Base-by-base conservation (phyloP, 2,113 vertebrate genomes). In the Zosterops borbonicus region DNA sequence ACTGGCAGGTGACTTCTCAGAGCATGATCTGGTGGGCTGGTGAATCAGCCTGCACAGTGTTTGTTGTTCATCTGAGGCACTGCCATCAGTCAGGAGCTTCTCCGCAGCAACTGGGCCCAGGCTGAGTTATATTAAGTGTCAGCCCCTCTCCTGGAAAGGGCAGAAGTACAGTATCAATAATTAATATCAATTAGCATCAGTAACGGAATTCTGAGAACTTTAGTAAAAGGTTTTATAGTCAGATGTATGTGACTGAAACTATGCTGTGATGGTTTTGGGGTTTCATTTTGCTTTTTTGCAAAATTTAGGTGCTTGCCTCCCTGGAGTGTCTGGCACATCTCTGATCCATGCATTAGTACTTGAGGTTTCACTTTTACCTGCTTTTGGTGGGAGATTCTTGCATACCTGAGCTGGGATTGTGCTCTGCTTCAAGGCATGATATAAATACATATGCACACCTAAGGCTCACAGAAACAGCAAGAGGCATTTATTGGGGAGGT, bases 181-280 rank as follows among this genome's bases (percentile, higher is more conserved):
- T 47, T 75, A 44, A 24, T 60, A 64, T 15, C 35, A 64, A 58
- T 69, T 86, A 81, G 28, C 42, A 63, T 59, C 42, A 56, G 46
- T 37, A 42, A 60, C 59, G 49, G 33, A 89, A 83, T 89, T 89
- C 79, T 74, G 64, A 89, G 82, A 91, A 87, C 79, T 73, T 82
- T 56, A 84, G 29, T 74, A 20, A 94, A 87, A 83, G 18, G 49
- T 78, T 96, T 96, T 76, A 80, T 77, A 20, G 64, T 90, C 76
- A 59, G 35, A 83, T 78, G 19, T 59, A 65, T 11, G 79, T 77
- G 77, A 84, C 77, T 79, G 84, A 71, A 86, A 67, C 63, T 81
- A 5, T 73, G 70, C 75, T 58, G 81, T 59, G 76, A 78, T 8
- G 5, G 25, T 31, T 91, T 89, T 39, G 20, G 46, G 44, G 20